Conservation (phyloP, 2,888 invertebrate species). For the Listrodromus nycthemerus region DNA sequence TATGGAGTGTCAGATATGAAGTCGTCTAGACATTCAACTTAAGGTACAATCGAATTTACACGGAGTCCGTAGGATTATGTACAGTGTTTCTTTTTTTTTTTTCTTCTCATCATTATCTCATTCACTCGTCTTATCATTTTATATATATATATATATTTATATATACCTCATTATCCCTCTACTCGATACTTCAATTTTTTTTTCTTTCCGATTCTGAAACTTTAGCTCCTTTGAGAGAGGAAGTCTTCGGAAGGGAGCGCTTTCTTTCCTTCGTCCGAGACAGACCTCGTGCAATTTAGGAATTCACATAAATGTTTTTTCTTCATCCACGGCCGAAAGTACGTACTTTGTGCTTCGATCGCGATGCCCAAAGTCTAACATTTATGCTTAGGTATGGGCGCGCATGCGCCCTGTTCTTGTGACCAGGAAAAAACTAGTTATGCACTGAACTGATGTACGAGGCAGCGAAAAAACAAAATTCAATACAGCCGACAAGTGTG, state of each 20-base stretch:
- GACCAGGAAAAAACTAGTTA: no score
- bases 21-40: constrained; percentile 78
- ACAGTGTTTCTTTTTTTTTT: constrained; percentile 37
- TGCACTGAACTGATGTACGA: no score
- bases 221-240: constrained; percentile 3
- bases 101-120: constrained; percentile 5
- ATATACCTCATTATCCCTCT: constrained; percentile 33
- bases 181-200: constrained; percentile 6
- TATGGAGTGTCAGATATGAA: constrained; percentile 81
- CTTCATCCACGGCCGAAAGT: no score
- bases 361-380: no score
- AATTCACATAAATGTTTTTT: constrained; percentile 15
- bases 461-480: no score
- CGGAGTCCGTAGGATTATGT: constrained; percentile 65
- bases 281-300: background rate
- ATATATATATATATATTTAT: constrained; percentile 9
- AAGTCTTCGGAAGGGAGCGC: background rate
- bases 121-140: constrained; percentile 14
- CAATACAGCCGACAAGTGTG: no score
- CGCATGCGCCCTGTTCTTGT: no score
- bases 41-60: constrained; percentile 72
- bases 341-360: no score
- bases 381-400: no score
- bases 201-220: constrained; percentile 5
- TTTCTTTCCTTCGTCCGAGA: background rate